These are phyloP conservation scores for Limnodromus scolopaceus DNA, from an alignment of 2,797 vertebrate species.

Conservation along the genomic window DNA sequence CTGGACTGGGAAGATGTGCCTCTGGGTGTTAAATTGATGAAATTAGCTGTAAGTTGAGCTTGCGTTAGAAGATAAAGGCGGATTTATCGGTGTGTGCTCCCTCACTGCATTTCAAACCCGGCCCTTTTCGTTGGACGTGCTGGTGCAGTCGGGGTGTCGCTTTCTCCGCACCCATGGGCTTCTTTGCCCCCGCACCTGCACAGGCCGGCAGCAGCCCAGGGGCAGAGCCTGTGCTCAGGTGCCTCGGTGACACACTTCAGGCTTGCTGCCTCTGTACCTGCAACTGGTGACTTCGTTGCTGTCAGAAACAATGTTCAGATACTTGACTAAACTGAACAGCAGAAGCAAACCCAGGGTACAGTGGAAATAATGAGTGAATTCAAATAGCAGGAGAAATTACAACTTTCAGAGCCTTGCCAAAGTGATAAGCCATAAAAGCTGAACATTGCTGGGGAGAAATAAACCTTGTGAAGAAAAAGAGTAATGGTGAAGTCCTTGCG, in stretches of 20 bases:
- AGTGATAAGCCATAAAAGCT: neutral
- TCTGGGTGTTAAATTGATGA: neutral
- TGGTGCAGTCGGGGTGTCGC: rapidly evolving
- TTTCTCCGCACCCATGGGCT: rapidly evolving
- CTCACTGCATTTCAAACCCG: rapidly evolving
- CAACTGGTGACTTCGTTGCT: rapidly evolving
- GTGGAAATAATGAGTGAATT: neutral
- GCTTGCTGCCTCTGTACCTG: rapidly evolving
- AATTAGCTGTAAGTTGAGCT: neutral
- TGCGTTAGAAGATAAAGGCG: rapidly evolving
- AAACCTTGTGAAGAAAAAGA: neutral
- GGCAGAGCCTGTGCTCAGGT: neutral
- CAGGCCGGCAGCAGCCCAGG: rapidly evolving
- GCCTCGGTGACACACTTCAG: rapidly evolving
- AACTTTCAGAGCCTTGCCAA: neutral
- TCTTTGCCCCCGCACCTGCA: rapidly evolving
- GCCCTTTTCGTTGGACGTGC: rapidly evolving
- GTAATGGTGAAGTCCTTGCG: neutral
- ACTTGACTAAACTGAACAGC: rapidly evolving
- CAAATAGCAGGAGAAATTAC: neutral
- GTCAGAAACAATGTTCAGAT: neutral
- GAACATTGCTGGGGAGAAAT: rapidly evolving
- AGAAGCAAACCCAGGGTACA: neutral
- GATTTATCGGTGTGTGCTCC: rapidly evolving
- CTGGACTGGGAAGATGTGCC: rapidly evolving